Evolutionary conservation across 1,140 invertebrate species (phyloP), one percentile per base, ranked within the genome.

Genomic region (Pseudomyrmex dendroicus): DNA sequence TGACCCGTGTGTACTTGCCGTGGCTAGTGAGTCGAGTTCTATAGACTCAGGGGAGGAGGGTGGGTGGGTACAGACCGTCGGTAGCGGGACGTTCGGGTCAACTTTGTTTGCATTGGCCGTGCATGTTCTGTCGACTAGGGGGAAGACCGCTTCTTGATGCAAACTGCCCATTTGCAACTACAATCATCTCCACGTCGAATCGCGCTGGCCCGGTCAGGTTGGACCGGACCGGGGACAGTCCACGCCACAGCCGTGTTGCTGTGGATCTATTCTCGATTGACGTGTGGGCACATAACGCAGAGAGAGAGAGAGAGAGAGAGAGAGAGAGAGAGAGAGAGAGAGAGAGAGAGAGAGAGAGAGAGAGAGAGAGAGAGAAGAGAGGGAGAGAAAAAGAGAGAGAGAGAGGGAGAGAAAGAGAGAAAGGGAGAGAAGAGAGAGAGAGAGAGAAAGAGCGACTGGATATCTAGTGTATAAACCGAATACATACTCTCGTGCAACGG

Each of bases 141-240:
- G 82, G 88, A 85, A 73, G 73, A 80, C 88, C 89, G 90, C 90
- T 92, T 93, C 93, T 94, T 93, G 91, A 93, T 93, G 92, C 92
- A 93, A 94, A 93, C 92, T 93, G 92, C 91, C 93, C 93, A 93
- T 94, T 93, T 93, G 92, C 92, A 93, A 93, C 92, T 93, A 94
- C 92, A 94, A 93, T 94, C 93, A 93, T 93, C 91, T 91, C 90
- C 89, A 88, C 91, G 90, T 92, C 89, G 91, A 90, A 89, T 91
- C 89, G 83, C 87, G 86, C 86, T 73, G 85, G 80, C 77, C 84
- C 88, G 82, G 67, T 84, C 73, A 66, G 84, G 63, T 76, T 12
- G 61, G 63, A 63, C 52, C 73, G 46, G 82, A 5, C 25, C 63
- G 64, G 22, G 63, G 57, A 62, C 78, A 83, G 83, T 87, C 87